These are phyloP conservation scores for Ibycter americanus DNA, from an alignment of 2,797 vertebrate species.

Conservation along the genomic window DNA sequence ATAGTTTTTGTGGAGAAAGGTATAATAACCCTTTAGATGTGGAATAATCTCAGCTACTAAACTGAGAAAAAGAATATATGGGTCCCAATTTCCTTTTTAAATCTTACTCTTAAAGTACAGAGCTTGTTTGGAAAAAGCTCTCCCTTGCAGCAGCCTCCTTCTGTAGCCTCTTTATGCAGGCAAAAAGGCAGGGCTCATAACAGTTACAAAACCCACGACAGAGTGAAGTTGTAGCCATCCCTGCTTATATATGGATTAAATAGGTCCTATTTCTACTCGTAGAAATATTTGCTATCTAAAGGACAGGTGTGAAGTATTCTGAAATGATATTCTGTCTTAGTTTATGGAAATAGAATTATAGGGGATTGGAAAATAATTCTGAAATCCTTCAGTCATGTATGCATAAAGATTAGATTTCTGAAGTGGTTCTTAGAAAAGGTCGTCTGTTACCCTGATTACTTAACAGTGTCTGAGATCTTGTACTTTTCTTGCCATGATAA, in stretches of 20 bases:
- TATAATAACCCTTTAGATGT: background rate
- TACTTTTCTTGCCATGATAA: background rate
- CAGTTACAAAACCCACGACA: background rate
- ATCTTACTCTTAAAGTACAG: background rate
- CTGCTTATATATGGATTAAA: background rate
- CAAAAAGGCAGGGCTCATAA: background rate
- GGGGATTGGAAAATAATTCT: background rate
- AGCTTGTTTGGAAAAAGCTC: background rate
- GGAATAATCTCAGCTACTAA: background rate
- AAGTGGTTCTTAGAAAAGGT: conserved; percentile 35
- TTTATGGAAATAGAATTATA: background rate
- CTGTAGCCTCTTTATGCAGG: background rate
- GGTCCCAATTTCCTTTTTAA: background rate
- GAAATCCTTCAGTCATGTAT: background rate
- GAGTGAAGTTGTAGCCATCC: background rate
- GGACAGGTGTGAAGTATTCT: background rate
- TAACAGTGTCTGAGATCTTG: conserved; percentile 20
- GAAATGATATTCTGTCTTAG: background rate
- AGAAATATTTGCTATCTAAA: background rate
- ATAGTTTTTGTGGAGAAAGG: background rate
- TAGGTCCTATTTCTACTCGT: background rate
- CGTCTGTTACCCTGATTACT: background rate
- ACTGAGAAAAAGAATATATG: background rate
- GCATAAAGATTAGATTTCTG: conserved; percentile 30
- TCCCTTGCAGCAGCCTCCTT: background rate